Percentiles rank a stretch among this genome's conserved stretches.
phyloP scores from a whole-genome alignment of 2,888 invertebrate genomes.

The Phyllotreta striolata region DNA sequence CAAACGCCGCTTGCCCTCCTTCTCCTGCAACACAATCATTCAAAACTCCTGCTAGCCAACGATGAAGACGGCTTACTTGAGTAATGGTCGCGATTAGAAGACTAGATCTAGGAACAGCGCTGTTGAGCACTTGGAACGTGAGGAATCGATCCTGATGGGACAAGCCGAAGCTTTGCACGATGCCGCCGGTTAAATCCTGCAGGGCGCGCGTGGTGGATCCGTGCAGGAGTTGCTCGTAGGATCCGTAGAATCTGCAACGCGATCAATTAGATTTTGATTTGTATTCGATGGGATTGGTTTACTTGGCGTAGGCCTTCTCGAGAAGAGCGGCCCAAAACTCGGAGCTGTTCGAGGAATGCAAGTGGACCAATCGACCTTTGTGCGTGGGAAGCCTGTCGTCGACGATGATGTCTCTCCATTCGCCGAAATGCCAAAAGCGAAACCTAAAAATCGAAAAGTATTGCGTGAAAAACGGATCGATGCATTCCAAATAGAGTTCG shows the following conservation, averaged over 20 bases:
- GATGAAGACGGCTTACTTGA: no score
- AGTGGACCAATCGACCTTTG: slow-evolving; percentile 69
- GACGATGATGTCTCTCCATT: slow-evolving; percentile 77
- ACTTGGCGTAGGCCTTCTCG: slow-evolving; percentile 86
- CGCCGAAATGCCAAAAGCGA: slow-evolving; percentile 82
- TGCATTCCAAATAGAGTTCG: background rate
- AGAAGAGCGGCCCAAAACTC: slow-evolving; percentile 82
- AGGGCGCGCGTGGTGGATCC: slow-evolving; percentile 74
- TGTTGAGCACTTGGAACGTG: slow-evolving; percentile 71
- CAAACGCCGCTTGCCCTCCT: slow-evolving; percentile 62
- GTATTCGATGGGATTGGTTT: no score
- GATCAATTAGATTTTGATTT: slow-evolving; percentile 1
- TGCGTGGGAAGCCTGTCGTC: slow-evolving; percentile 80
- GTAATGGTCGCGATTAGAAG: slow-evolving; percentile 72
- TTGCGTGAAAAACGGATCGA: slow-evolving; percentile 11
- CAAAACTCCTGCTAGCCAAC: no score
- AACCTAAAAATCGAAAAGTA: slow-evolving; percentile 63
- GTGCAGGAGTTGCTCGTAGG: slow-evolving; percentile 71
- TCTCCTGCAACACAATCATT: slow-evolving; percentile 17
- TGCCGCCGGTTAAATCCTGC: slow-evolving; percentile 77
- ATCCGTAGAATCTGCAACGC: slow-evolving; percentile 70
- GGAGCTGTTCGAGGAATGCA: slow-evolving; percentile 67
- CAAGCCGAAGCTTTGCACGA: slow-evolving; percentile 76
- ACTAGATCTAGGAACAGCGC: slow-evolving; percentile 75
- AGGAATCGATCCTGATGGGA: slow-evolving; percentile 71